Percentiles rank a stretch among this genome's conserved stretches.
Conservation (phyloP, 2,797 vertebrate genomes). For the Tauraco hartlaubi region DNA sequence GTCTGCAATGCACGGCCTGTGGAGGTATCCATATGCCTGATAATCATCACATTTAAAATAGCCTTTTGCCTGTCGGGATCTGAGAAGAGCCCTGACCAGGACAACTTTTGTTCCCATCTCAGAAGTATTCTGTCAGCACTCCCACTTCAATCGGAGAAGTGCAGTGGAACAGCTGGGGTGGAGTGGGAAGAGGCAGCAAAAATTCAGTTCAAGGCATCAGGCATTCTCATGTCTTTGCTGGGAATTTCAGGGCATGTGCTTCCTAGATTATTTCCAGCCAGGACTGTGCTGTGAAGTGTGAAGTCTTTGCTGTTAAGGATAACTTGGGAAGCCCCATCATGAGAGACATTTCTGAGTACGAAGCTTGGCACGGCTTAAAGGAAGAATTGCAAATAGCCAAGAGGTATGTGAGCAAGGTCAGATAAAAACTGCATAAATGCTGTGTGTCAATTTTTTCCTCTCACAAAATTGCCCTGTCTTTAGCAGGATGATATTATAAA, state of each 20-base stretch:
- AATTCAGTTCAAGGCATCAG: background rate
- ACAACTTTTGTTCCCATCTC: background rate
- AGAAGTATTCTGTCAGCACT: constrained; percentile 27
- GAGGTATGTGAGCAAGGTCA: background rate
- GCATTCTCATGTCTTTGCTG: background rate
- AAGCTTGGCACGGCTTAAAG: background rate
- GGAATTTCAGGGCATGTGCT: constrained; percentile 10
- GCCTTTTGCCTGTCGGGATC: constrained; percentile 4
- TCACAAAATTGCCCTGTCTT: background rate
- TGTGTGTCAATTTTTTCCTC: background rate
- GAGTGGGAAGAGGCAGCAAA: constrained; percentile 16
- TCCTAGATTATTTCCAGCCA: constrained; percentile 25
- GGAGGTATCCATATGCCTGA: background rate
- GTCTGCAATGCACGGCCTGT: background rate
- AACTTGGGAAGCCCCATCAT: background rate
- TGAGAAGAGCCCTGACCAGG: background rate
- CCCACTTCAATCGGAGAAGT: background rate
- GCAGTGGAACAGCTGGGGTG: constrained; percentile 2
- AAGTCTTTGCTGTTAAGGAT: background rate
- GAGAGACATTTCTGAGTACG: background rate
- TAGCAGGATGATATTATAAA: background rate
- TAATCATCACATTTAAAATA: constrained; percentile 62
- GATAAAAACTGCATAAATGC: background rate
- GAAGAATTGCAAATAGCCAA: background rate
- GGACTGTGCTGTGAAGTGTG: background rate